phyloP scores from a whole-genome alignment of 2,113 vertebrate genomes.

The Hystrix cristata region DNA sequence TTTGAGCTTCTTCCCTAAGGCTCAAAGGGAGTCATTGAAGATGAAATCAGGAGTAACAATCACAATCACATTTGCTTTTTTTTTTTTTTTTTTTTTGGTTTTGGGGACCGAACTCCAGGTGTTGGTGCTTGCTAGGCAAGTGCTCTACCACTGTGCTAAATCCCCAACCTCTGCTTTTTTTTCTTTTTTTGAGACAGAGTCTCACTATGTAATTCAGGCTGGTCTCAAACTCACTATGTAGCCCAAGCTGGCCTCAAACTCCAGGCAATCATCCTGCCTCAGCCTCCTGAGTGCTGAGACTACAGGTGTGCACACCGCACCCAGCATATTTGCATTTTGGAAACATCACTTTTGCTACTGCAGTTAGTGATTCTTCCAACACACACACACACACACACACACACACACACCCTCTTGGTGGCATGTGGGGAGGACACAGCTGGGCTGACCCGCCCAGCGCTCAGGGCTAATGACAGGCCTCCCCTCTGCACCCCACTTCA shows the following conservation, averaged over 20 bases:
- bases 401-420: not conserved
- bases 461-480: slow-evolving; percentile 51
- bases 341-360: not conserved
- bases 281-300: not conserved
- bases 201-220: too few species aligned
- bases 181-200: too few species aligned
- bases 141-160: too few species aligned
- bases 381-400: not conserved
- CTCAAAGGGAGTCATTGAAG: not conserved
- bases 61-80: too few species aligned
- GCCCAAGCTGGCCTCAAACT: too few species aligned
- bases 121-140: too few species aligned
- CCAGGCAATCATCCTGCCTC: not conserved
- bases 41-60: not conserved
- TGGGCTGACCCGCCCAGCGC: not conserved
- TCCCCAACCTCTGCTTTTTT: too few species aligned
- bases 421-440: not conserved
- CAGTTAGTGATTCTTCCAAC: not conserved
- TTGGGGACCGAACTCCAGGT: too few species aligned
- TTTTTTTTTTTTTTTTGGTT: too few species aligned
- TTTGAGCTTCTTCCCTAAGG: not conserved
- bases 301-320: not conserved
- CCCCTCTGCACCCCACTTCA: slow-evolving; percentile 41
- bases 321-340: not conserved
- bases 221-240: too few species aligned